Evolutionary conservation across 2,797 vertebrate species (phyloP), one percentile per base, ranked within the genome.

Genomic region (Nyctalus aviator): DNA sequence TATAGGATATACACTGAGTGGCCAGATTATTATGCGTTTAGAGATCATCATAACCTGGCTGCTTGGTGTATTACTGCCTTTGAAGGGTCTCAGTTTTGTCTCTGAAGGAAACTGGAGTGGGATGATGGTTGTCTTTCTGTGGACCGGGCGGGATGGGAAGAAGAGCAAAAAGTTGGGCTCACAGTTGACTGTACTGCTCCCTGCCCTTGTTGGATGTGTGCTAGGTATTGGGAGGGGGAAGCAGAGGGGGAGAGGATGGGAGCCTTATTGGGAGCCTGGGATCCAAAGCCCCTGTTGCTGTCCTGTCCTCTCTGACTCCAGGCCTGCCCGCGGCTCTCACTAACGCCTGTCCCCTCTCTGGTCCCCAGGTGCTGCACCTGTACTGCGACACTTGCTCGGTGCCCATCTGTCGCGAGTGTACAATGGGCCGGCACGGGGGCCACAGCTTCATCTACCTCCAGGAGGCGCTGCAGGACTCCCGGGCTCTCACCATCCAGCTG

Each of bases 361-460:
- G 21, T 13, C 37, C 93, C 88, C 94, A 99, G 99, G 99, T 99
- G 94, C 98, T 99, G 95, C 99, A 99, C 95, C 99, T 99, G 96
- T 99, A 99, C 98, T 99, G 99, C 83, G 99, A 99, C 97, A 99
- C 99, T 37, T 99, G 99, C 96, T 99, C 99, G 2, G 98, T 99
- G 96, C 99, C 99, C 83, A 99, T 99, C 98, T 99, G 99, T 97
- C 98, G 99, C 32, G 99, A 99, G 98, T 99, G 99, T 98, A 99
- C 99, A 9, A 97, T 99, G 97, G 99, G 99, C 68, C 97, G 99
- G 75, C 99, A 99, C 0, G 98, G 98, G 10, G 99, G 99, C 88
- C 99, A 99, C 98, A 99, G 98, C 95, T 98, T 99, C 96, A 97
- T 98, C 98, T 99, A 99, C 98, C 99, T 99, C 97, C 99, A 99